These are phyloP conservation scores for Polyodon spathula DNA, from an alignment of 2,113 vertebrate genomes.

Conservation along the genomic window DNA sequence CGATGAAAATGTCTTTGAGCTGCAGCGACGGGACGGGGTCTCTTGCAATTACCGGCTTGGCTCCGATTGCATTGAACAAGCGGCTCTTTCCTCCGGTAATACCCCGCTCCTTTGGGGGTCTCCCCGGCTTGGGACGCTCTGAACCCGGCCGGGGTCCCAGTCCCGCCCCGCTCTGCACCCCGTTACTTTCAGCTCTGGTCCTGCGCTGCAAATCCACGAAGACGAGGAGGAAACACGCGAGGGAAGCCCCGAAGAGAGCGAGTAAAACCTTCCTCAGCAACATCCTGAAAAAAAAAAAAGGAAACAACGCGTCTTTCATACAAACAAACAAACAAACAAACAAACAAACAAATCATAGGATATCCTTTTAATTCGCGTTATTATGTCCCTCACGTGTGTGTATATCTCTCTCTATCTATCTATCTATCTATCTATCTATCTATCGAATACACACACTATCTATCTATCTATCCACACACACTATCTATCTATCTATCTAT, in stretches of 20 bases:
- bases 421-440: no score
- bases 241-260: slow-evolving; percentile 29
- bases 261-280: slow-evolving; percentile 33
- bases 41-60: no score
- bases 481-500: no score
- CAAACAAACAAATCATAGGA: no score
- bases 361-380: no score
- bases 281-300: no score
- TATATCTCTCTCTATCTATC: no score
- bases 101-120: slow-evolving; percentile 5
- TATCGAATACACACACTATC: no score
- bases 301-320: no score
- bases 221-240: slow-evolving; percentile 40
- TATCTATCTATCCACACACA: no score
- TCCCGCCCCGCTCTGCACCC: neutral
- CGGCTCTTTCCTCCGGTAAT: neutral
- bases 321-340: no score
- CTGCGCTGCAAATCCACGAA: slow-evolving; percentile 45
- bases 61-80: neutral
- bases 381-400: no score
- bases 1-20: slow-evolving; percentile 69
- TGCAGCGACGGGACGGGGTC: slow-evolving; percentile 15
- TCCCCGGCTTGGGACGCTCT: slow-evolving; percentile 30
- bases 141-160: slow-evolving; percentile 34
- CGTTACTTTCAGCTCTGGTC: slow-evolving; percentile 7